phyloP scores from a whole-genome alignment of 2,888 invertebrate species.

The Cosmia trapezina region DNA sequence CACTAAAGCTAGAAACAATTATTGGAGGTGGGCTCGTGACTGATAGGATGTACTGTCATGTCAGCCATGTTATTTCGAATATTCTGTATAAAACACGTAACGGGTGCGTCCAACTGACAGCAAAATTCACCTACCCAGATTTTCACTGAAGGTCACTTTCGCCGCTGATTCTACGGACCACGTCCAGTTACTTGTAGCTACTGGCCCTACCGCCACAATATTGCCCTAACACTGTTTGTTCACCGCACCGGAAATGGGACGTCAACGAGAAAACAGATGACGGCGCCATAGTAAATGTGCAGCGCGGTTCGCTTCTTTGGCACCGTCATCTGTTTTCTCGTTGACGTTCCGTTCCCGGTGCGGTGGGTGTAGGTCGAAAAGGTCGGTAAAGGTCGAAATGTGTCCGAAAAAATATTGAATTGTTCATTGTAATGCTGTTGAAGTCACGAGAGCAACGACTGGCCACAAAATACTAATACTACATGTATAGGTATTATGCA shows the following conservation, averaged over 20 bases:
- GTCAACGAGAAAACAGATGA: too few relatives aligned
- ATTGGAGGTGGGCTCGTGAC: too few relatives aligned
- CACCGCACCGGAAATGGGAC: too few relatives aligned
- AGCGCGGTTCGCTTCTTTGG: too few relatives aligned
- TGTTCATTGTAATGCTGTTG: background rate
- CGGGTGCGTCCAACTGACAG: background rate
- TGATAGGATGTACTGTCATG: background rate
- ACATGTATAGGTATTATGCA: background rate
- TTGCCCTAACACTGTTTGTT: too few relatives aligned
- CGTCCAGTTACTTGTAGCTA: background rate
- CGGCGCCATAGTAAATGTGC: too few relatives aligned
- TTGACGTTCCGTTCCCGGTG: too few relatives aligned
- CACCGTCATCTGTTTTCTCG: too few relatives aligned
- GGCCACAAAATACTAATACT: background rate
- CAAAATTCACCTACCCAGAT: background rate
- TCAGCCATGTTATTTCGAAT: background rate
- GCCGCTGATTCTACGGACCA: too few relatives aligned
- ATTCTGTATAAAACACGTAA: background rate
- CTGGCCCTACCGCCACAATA: background rate
- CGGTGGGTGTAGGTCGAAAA: too few relatives aligned
- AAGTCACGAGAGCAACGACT: background rate
- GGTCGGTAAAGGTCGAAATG: background rate
- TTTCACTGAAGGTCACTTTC: background rate
- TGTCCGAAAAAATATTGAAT: too few relatives aligned
- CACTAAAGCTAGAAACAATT: background rate